These are phyloP conservation scores for Maniola hyperantus DNA, from an alignment of 2,888 invertebrate species.

Conservation along the genomic window DNA sequence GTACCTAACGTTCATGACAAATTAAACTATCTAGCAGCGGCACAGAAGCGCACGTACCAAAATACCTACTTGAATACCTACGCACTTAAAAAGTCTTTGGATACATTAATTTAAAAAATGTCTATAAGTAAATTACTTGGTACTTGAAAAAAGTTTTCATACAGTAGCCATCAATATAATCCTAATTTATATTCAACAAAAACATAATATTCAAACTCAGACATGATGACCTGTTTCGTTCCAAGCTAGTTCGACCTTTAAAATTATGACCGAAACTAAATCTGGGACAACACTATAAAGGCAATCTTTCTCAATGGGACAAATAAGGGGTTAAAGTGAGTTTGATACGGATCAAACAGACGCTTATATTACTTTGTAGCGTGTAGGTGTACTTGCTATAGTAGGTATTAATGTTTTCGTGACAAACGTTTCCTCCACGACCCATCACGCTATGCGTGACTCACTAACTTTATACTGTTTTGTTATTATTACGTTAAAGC, in stretches of 20 bases:
- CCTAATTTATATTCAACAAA: too few relatives aligned
- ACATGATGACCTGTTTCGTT: background rate
- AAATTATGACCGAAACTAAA: background rate
- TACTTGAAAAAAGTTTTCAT: too few relatives aligned
- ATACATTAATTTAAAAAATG: too few relatives aligned
- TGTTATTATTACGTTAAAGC: constrained; percentile 57
- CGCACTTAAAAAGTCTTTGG: too few relatives aligned
- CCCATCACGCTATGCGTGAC: constrained; percentile 66
- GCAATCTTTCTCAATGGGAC: constrained; percentile 3
- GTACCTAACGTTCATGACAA: background rate
- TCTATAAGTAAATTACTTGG: too few relatives aligned
- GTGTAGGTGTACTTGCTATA: constrained; percentile 44
- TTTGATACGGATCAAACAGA: constrained; percentile 41
- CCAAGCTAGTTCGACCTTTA: background rate
- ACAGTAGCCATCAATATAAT: too few relatives aligned
- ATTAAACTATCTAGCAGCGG: background rate
- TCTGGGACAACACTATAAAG: background rate
- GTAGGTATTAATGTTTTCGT: constrained; percentile 55
- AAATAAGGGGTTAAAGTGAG: constrained; percentile 8
- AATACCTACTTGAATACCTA: too few relatives aligned
- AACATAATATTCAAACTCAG: background rate
- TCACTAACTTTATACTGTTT: constrained; percentile 56
- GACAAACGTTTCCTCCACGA: constrained; percentile 63
- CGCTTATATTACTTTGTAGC: constrained; percentile 45
- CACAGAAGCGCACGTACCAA: too few relatives aligned